phyloP scores from a whole-genome alignment of 2,888 invertebrate species.

The Xestia c-nigrum region DNA sequence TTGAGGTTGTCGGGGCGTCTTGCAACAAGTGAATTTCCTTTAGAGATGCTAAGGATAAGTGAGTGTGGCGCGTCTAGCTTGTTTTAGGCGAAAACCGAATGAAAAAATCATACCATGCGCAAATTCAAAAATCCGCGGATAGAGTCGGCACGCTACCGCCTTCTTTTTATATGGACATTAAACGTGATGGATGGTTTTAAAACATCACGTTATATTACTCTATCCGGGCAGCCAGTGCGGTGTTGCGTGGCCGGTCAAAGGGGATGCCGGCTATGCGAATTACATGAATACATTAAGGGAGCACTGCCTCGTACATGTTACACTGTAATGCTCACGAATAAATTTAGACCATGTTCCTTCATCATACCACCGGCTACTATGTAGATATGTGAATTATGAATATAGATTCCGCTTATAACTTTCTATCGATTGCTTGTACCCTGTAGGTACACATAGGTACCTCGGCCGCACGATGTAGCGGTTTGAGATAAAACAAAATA shows the following conservation, averaged over 20 bases:
- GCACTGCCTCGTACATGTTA: conserved; percentile 87
- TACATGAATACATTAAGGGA: conserved; percentile 91
- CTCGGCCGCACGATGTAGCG: conserved; percentile 59
- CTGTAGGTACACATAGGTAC: conserved; percentile 5
- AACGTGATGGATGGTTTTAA: conserved; percentile 90
- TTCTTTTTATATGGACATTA: conserved; percentile 89
- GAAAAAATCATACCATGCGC: conserved; percentile 71
- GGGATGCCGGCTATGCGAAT: conserved; percentile 90
- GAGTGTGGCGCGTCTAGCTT: conserved; percentile 44
- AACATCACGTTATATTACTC: conserved; percentile 90
- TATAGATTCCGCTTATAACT: conserved; percentile 80
- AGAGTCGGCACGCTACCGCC: conserved; percentile 82
- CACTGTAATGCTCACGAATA: conserved; percentile 90
- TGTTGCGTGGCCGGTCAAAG: conserved; percentile 90
- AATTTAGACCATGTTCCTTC: conserved; percentile 88
- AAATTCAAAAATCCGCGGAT: conserved; percentile 77
- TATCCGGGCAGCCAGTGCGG: conserved; percentile 87
- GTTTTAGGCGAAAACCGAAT: conserved; percentile 55
- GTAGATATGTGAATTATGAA: conserved; percentile 85
- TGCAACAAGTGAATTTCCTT: conserved; percentile 77
- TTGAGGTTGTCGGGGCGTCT: conserved; percentile 71
- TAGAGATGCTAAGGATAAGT: conserved; percentile 66
- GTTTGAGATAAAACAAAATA: conserved; percentile 66
- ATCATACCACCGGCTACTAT: conserved; percentile 83
- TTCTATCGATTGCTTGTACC: conserved; percentile 58